Conservation (phyloP, 2,888 invertebrate species). For the Zootermopsis nevadensis region DNA sequence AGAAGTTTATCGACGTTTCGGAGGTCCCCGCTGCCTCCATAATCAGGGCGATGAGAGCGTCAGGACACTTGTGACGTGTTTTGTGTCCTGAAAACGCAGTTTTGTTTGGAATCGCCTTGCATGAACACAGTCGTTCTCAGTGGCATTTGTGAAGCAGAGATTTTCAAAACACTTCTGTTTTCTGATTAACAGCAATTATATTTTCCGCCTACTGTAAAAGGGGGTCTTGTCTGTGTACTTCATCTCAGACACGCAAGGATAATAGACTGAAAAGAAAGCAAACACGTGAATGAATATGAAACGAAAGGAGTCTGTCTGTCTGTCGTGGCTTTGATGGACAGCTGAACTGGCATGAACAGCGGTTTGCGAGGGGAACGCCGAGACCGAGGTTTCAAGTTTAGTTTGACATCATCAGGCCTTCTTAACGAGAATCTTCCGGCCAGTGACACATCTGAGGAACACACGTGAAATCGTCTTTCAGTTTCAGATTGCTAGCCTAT, state of each 20-base stretch:
- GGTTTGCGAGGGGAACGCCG: neutral
- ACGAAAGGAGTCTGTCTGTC: neutral
- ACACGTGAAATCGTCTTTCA: neutral
- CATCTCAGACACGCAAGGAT: too few relatives aligned
- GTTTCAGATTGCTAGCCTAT: too few relatives aligned
- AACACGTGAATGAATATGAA: neutral
- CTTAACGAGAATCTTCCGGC: conserved; percentile 6
- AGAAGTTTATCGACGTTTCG: too few relatives aligned
- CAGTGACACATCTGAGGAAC: neutral
- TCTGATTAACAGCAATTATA: neutral
- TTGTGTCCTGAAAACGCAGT: too few relatives aligned
- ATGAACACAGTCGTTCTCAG: too few relatives aligned
- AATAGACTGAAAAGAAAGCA: neutral
- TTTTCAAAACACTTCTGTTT: too few relatives aligned
- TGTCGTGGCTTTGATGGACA: conserved; percentile 24
- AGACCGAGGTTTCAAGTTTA: neutral
- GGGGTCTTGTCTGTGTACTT: too few relatives aligned
- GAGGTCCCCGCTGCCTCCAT: too few relatives aligned
- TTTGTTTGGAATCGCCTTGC: too few relatives aligned
- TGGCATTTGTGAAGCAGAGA: too few relatives aligned
- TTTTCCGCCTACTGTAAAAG: neutral
- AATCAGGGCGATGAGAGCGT: too few relatives aligned
- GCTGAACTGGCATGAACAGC: conserved; percentile 15
- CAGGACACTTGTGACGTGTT: too few relatives aligned
- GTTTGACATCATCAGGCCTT: neutral